phyloP scores from a whole-genome alignment of 2,113 vertebrate species.

The Varanus salvator region DNA sequence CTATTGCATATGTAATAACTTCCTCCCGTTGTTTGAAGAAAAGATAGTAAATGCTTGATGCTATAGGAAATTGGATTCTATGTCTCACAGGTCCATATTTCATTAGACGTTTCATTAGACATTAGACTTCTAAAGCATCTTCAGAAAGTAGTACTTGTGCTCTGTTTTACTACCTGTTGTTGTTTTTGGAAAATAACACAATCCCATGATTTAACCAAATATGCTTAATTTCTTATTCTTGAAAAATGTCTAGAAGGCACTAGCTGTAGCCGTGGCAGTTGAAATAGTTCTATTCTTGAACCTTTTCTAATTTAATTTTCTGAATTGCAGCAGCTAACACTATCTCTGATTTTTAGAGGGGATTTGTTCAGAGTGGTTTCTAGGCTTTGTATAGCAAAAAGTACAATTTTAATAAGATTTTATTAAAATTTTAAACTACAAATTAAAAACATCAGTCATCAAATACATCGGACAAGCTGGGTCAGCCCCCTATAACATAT shows the following conservation, averaged over 20 bases:
- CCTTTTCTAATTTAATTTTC: slow-evolving; percentile 1
- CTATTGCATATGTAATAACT: not conserved
- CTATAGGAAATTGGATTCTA: not conserved
- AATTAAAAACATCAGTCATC: no score
- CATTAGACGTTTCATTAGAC: not conserved
- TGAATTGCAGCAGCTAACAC: not conserved
- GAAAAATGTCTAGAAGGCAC: not conserved
- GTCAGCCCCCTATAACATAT: no score
- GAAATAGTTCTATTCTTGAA: not conserved
- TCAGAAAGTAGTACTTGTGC: not conserved
- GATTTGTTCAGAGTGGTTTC: slow-evolving; percentile 2
- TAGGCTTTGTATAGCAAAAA: not conserved
- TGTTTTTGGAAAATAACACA: not conserved
- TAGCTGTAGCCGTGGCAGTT: not conserved
- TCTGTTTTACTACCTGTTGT: not conserved
- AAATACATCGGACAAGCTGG: no score
- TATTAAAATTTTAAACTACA: no score
- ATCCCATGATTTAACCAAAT: not conserved
- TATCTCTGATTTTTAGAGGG: not conserved
- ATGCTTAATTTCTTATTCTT: not conserved
- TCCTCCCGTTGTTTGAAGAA: not conserved
- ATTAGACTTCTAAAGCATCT: not conserved
- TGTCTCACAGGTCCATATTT: not conserved
- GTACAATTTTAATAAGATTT: not conserved
- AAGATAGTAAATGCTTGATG: not conserved